phyloP scores from a whole-genome alignment of 2,888 invertebrate genomes.

The Euphydryas editha region DNA sequence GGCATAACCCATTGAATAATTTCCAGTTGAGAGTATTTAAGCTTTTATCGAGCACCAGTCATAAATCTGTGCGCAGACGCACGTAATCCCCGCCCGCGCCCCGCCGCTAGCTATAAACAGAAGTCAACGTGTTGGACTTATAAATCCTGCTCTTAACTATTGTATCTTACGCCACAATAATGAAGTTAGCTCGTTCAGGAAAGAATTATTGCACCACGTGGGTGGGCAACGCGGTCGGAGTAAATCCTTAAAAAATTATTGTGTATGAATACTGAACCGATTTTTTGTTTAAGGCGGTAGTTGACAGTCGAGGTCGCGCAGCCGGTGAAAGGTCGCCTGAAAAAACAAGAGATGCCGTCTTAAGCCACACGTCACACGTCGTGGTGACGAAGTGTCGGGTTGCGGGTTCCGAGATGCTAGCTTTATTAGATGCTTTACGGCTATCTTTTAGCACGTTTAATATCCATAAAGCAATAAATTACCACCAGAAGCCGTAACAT shows the following conservation, averaged over 20 bases:
- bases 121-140: constrained; percentile 83
- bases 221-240: constrained; percentile 74
- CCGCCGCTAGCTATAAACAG: constrained; percentile 81
- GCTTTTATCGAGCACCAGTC: constrained; percentile 80
- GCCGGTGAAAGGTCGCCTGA: constrained; percentile 71
- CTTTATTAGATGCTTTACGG: constrained; percentile 47
- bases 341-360: constrained; percentile 65
- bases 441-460: constrained; percentile 40
- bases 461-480: constrained; percentile 41
- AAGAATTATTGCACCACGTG: constrained; percentile 81
- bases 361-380: constrained; percentile 18
- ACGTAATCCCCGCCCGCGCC: constrained; percentile 78
- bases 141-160: constrained; percentile 84
- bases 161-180: constrained; percentile 83
- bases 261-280: constrained; percentile 64
- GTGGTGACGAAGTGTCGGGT: constrained; percentile 34
- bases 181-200: constrained; percentile 83
- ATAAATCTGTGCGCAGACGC: constrained; percentile 81
- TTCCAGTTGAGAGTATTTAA: constrained; percentile 79
- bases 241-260: constrained; percentile 79
- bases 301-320: constrained; percentile 63
- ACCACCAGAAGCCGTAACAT: constrained; percentile 38
- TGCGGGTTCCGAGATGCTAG: constrained; percentile 32
- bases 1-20: constrained; percentile 63
- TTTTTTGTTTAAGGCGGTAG: constrained; percentile 72